Percentiles rank a stretch among this genome's conserved stretches.
These are phyloP conservation scores for Poeciliopsis prolifica DNA, from an alignment of 2,113 vertebrate genomes.

Conservation along the genomic window DNA sequence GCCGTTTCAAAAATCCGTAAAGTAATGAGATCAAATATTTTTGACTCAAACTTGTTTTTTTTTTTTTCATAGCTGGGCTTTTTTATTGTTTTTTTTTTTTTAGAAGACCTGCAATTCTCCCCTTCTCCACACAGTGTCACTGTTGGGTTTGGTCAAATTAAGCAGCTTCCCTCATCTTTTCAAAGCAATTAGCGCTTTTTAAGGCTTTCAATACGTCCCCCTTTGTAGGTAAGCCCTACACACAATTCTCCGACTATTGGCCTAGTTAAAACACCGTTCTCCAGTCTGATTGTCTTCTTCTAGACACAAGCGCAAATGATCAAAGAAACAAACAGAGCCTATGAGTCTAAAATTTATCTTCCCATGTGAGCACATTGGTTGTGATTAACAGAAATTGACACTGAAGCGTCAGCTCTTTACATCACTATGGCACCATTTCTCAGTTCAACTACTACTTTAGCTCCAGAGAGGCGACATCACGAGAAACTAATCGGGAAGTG, in stretches of 20 bases:
- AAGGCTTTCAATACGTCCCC: conserved; percentile 15
- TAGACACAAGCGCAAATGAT: not conserved
- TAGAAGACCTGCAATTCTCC: conserved; percentile 35
- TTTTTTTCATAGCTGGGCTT: conserved; percentile 1
- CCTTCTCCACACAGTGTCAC: conserved; percentile 50
- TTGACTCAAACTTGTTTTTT: not conserved
- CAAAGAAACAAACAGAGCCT: not conserved
- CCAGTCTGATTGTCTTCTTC: not conserved
- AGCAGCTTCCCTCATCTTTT: conserved; percentile 10
- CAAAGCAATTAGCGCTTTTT: conserved; percentile 10
- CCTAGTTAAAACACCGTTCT: conserved; percentile 1
- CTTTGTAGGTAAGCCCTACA: not conserved
- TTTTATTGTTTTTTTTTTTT: not conserved
- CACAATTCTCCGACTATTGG: conserved; percentile 18
- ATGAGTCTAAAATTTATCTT: not conserved
- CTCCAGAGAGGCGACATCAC: conserved; percentile 11
- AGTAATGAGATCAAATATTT: not conserved
- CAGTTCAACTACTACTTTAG: conserved; percentile 17
- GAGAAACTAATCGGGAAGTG: conserved; percentile 28
- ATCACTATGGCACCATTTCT: conserved; percentile 34
- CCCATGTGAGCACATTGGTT: not conserved
- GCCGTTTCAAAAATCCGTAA: not conserved
- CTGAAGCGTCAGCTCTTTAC: conserved; percentile 33
- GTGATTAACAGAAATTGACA: conserved; percentile 21
- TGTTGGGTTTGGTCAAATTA: conserved; percentile 21